Base-by-base conservation (phyloP, 2,888 invertebrate genomes). In the Terebella lapidaria region DNA sequence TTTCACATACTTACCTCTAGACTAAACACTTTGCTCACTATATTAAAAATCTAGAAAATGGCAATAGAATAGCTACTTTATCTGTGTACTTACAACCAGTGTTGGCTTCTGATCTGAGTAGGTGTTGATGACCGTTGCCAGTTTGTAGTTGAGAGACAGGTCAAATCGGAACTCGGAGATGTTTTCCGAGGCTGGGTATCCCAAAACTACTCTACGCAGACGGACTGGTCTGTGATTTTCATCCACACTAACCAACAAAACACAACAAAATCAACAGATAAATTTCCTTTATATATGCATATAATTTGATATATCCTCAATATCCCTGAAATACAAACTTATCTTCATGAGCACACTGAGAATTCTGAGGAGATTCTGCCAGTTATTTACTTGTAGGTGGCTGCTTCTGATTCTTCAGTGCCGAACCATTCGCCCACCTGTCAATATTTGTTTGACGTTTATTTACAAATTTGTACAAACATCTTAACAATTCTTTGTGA, bases 21-120 rank as follows among this genome's bases (percentile, higher is more conserved):
- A n/a, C n/a, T n/a, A n/a, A n/a, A n/a, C n/a, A n/a, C n/a, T n/a
- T n/a, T n/a, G n/a, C n/a, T n/a, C n/a, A n/a, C n/a, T n/a, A n/a
- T n/a, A n/a, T n/a, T n/a, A n/a, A n/a, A n/a, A n/a, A n/a, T n/a
- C n/a, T n/a, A n/a, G n/a, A n/a, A n/a, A n/a, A n/a, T n/a, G n/a
- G n/a, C n/a, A n/a, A n/a, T n/a, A n/a, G n/a, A n/a, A n/a, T n/a
- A n/a, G n/a, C n/a, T n/a, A 35, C 10, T 35, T 15, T 15, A 35
- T n/a, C 10, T 35, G 42, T 10, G n/a, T 10, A 27, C 59, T 56
- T 25, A 80, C 79, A 66, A 82, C 80, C 25, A 83, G 70, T 2
- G 89, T 87, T 26, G 91, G 90, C 81, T 89, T 90, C 45, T 87
- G 86, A 28, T 87, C 83, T 15, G 89, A 85, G 77, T 90, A 86